phyloP scores from a whole-genome alignment of 2,797 vertebrate genomes.

The Odontamblyopus lacepedii region DNA sequence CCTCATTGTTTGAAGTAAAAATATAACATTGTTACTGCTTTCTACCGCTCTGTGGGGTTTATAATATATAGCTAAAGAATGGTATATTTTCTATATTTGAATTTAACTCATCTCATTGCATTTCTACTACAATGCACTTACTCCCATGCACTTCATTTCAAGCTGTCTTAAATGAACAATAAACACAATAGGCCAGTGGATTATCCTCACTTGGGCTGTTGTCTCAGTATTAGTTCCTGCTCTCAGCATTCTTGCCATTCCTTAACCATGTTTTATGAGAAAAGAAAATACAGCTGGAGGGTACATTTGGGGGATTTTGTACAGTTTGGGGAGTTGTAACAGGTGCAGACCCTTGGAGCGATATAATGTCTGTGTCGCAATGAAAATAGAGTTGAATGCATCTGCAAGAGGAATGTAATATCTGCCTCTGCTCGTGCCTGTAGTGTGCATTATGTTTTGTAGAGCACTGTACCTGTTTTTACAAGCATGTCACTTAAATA shows the following conservation, averaged over 20 bases:
- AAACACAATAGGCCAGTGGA: constrained; percentile 44
- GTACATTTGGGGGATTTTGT: constrained; percentile 12
- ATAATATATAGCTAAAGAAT: neutral
- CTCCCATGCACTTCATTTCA: constrained; percentile 25
- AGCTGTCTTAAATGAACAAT: constrained; percentile 50
- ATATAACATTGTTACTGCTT: constrained; percentile 22
- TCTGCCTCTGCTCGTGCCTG: constrained; percentile 14
- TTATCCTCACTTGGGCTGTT: constrained; percentile 24
- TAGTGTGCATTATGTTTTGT: constrained; percentile 32
- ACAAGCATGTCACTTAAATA: neutral
- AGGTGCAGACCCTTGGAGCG: constrained; percentile 22
- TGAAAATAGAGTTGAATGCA: neutral
- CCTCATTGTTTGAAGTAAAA: neutral
- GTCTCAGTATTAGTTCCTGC: constrained; percentile 20
- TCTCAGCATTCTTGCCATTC: constrained; percentile 41
- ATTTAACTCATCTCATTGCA: neutral
- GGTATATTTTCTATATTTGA: neutral
- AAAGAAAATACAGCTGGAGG: constrained; percentile 29
- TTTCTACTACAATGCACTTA: constrained; percentile 21
- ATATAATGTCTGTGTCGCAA: neutral
- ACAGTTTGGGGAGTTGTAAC: constrained; percentile 10
- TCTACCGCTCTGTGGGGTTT: constrained; percentile 37
- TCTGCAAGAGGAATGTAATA: constrained; percentile 8
- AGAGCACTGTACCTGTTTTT: constrained; percentile 8
- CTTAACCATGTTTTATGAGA: constrained; percentile 18